Conservation (phyloP, 1,140 invertebrate genomes). For the Drosophila kikkawai region DNA sequence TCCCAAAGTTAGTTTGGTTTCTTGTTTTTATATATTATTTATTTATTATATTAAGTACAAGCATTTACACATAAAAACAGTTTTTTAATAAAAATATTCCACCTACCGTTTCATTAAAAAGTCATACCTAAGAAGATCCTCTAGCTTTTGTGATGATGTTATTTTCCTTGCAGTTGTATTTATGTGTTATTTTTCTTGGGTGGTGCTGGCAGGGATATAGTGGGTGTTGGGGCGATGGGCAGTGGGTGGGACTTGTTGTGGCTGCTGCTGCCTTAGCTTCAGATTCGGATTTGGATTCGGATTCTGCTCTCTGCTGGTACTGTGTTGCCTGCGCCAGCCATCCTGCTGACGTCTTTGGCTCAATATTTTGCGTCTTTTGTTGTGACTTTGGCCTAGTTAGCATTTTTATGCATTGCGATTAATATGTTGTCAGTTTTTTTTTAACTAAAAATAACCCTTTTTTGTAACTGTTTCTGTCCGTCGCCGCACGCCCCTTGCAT, state of each 20-base stretch:
- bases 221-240: background rate
- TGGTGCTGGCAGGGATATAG: slow-evolving; percentile 4
- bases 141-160: background rate
- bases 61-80: background rate
- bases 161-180: background rate
- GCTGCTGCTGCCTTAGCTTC: slow-evolving; percentile 21
- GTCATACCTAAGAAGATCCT: background rate
- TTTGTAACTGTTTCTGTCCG: slow-evolving; percentile 26
- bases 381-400: slow-evolving; percentile 67
- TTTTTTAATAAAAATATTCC: no score
- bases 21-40: no score
- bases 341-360: slow-evolving; percentile 76
- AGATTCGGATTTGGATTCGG: slow-evolving; percentile 4
- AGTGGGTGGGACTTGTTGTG: slow-evolving; percentile 17
- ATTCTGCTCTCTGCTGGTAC: slow-evolving; percentile 8
- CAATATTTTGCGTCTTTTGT: slow-evolving; percentile 60
- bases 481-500: slow-evolving; percentile 58
- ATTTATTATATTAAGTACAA: no score
- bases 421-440: slow-evolving; percentile 34
- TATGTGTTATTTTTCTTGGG: slow-evolving; percentile 2
- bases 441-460: background rate
- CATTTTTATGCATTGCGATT: slow-evolving; percentile 48
- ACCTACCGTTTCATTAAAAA: background rate
- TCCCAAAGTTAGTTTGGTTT: no score
- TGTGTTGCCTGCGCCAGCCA: slow-evolving; percentile 32